Evolutionary conservation across 2,888 invertebrate species (phyloP), one percentile per base, ranked within the genome.

Genomic region (Vannuccia rotundouncinata): DNA sequence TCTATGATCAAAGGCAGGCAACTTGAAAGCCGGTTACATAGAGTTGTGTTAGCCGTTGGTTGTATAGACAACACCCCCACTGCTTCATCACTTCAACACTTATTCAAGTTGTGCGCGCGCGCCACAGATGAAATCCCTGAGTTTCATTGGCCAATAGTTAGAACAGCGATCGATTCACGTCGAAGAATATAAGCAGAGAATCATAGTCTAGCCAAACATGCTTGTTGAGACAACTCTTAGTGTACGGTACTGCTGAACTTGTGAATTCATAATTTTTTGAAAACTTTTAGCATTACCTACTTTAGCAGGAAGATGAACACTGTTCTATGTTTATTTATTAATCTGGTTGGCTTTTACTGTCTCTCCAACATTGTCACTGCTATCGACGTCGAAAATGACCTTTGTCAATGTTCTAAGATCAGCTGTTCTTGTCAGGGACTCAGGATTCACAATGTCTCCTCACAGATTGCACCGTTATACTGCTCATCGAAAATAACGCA

Each of bases 121-220:
- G 17, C 45, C 45, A 45, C 45, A 13, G 10, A 45, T 45, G 17
- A 45, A 45, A 45, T 45, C 10, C 45, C 45, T 5, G 45, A 45
- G 17, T 45, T 45, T 45, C 66, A 66, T 66, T 66, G 66, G 66
- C 22, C 25, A 66, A 66, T 27, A 66, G 22, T n/a, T 17, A 22
- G 17, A 22, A 13, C 5, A 66, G 2, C 25, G 66, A 66, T 66
- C 22, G 66, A 66, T 66, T 13, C 66, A 5, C 2, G 22, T 22
- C 25, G 66, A 5, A n/a, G 66, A 66, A 66, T 66, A 66, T 22
- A 66, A 66, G 66, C 66, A 66, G 25, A 22, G 25, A 66, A 13
- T n/a, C n/a, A 66, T 66, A 5, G 66, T 66, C 66, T 66, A 66
- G 66, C 10, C 66, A 66, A 66, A 66, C 66, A 66, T 66, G 5